These are phyloP conservation scores for Prunella strophiata DNA, from an alignment of 2,797 vertebrate genomes.

Conservation along the genomic window DNA sequence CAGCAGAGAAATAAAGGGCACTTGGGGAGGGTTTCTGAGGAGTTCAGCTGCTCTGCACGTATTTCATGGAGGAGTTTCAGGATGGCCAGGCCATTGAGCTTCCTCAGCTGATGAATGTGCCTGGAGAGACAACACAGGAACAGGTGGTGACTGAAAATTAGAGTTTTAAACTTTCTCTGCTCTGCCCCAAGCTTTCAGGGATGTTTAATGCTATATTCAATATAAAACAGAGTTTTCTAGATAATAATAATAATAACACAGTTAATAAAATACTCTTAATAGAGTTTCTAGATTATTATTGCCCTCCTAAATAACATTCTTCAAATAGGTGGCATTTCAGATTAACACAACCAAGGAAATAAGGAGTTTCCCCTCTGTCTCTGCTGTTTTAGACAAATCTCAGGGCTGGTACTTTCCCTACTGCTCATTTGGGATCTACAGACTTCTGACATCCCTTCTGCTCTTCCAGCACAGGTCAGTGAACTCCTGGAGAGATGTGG, in stretches of 20 bases:
- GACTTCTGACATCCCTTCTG: neutral
- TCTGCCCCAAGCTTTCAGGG: neutral
- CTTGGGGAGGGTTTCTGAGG: neutral
- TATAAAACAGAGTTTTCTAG: neutral
- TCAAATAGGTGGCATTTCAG: neutral
- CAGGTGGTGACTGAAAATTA: accelerated
- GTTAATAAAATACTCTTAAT: neutral
- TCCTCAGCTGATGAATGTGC: conserved; percentile 80
- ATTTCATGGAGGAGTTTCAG: conserved; percentile 84
- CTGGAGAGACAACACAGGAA: conserved; percentile 71
- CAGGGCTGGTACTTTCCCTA: neutral
- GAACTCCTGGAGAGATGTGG: neutral
- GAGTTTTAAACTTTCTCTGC: neutral
- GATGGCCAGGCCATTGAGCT: conserved; percentile 88
- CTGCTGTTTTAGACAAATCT: neutral
- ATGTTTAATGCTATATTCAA: too few species aligned
- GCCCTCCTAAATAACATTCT: neutral
- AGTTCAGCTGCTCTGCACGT: conserved; percentile 64
- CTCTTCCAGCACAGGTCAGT: neutral
- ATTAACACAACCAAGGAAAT: neutral
- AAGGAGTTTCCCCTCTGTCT: neutral
- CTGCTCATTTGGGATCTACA: neutral
- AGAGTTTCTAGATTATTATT: neutral
- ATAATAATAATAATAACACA: too few species aligned
- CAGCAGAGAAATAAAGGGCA: neutral